A percentile compares a stretch with the other conserved stretches of the same genome.
Evolutionary conservation across 2,888 invertebrate genomes (phyloP).

Genomic region (Spisula solida): DNA sequence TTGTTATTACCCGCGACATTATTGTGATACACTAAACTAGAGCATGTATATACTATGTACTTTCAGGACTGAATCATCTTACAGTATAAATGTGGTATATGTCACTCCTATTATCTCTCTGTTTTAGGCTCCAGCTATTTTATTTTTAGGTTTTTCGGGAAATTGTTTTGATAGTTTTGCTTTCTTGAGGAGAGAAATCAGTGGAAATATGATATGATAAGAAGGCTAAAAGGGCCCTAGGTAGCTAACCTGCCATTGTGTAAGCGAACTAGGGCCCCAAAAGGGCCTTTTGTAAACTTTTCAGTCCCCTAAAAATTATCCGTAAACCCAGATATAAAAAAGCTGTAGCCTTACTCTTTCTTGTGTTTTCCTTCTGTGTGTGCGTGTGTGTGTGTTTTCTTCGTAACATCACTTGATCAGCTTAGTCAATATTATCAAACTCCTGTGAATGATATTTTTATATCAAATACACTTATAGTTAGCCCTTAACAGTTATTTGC

Average conservation of each 20-base stretch:
- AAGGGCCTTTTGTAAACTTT: too few species aligned
- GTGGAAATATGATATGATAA: too few species aligned
- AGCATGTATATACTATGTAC: slow-evolving; percentile 29
- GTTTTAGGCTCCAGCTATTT: not conserved
- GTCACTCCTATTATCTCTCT: slow-evolving; percentile 17
- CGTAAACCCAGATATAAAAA: too few species aligned
- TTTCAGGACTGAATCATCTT: slow-evolving; percentile 57
- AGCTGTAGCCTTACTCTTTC: not conserved
- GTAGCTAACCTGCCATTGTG: not conserved
- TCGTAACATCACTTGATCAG: not conserved
- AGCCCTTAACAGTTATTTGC: too few species aligned
- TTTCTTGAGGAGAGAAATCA: too few species aligned
- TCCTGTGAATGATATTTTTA: too few species aligned
- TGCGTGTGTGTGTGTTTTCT: not conserved
- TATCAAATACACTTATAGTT: too few species aligned
- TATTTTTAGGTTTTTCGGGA: too few species aligned
- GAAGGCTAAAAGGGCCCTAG: not conserved
- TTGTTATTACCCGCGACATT: not conserved
- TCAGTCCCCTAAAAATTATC: too few species aligned
- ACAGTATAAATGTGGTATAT: slow-evolving; percentile 45
- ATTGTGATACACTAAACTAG: not conserved
- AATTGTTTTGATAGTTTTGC: too few species aligned
- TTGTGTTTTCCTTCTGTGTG: slow-evolving; percentile 6
- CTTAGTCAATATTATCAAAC: too few species aligned
- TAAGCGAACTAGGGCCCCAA: too few species aligned